Evolutionary conservation across 2,113 vertebrate species (phyloP), one percentile per base, ranked within the genome.

Genomic region (Cacatua alba): DNA sequence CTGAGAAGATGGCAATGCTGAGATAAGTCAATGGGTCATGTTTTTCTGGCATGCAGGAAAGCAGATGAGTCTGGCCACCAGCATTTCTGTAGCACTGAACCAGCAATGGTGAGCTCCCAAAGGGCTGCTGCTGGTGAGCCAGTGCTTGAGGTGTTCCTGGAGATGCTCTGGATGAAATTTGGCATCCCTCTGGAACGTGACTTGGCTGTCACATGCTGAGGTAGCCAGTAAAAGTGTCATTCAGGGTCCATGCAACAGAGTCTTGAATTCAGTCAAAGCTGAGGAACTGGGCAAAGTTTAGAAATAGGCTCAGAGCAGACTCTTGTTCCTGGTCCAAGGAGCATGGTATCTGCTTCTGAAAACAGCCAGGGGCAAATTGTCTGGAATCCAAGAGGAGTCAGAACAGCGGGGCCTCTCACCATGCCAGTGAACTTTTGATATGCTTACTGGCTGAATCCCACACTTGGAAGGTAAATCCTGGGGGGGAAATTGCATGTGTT

Each of bases 401-500:
- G 83, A 92, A 64, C 81, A 89, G 84, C 12, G 9, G 83, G 84
- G 80, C 91, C 74, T 94, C 89, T 94, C 15, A 21, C 55, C 2
- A 26, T 96, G 91, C 86, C 86, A 89, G 81, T 91, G 93, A 94
- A 84, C 86, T 96, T 88, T 35, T 78, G 83, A 69, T 96, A 60
- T 0, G 6, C 77, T 89, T 89, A 13, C 48, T 92, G 65, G 29
- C 74, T 84, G 89, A 94, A 92, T 95, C 77, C 55, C 52, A 33
- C 57, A 69, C 77, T 92, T 85, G 67, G 91, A 94, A 95, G 82
- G 69, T 86, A 94, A 94, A 87, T 92, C 62, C 65, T 39, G 26
- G 39, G 60, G 65, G 65, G 83, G 43, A 88, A 95, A 84, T 95
- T 84, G 89, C 83, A 49, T 79, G 52, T 76, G 6, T 88, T 92